Evolutionary conservation across 1,140 invertebrate genomes (phyloP).

Genomic region (Stratiolaelaps scimitus): DNA sequence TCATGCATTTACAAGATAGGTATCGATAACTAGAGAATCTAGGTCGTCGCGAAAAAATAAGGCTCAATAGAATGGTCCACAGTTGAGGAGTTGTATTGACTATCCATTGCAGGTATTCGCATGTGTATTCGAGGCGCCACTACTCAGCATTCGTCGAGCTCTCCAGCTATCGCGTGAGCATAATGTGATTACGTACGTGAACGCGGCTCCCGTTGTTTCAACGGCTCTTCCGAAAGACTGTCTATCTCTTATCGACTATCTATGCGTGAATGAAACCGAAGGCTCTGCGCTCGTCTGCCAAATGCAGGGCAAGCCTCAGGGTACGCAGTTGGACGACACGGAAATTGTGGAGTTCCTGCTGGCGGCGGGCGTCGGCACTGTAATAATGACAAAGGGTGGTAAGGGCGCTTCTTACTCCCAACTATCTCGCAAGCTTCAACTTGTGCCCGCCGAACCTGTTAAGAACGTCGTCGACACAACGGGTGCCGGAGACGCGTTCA

Average conservation of each 20-base stretch:
- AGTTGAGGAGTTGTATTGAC: too few relatives aligned
- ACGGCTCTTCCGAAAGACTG: constrained; percentile 50
- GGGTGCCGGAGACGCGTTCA: constrained; percentile 81
- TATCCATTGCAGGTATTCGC: not conserved
- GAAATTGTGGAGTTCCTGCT: constrained; percentile 44
- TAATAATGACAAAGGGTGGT: constrained; percentile 63
- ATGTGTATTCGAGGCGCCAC: constrained; percentile 30
- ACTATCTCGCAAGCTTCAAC: constrained; percentile 42
- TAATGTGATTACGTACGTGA: constrained; percentile 58
- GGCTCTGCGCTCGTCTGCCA: constrained; percentile 30
- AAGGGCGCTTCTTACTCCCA: constrained; percentile 55
- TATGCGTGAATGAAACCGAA: constrained; percentile 85
- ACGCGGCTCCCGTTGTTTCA: constrained; percentile 64
- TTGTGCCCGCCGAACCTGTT: constrained; percentile 52
- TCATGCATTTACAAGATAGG: too few relatives aligned
- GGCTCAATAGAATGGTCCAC: too few relatives aligned
- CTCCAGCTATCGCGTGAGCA: constrained; percentile 17
- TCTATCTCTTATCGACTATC: constrained; percentile 56
- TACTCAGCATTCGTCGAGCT: constrained; percentile 27
- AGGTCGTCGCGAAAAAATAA: too few relatives aligned
- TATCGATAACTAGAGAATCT: too few relatives aligned
- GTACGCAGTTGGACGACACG: constrained; percentile 37
- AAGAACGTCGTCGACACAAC: constrained; percentile 67
- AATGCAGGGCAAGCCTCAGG: constrained; percentile 28
- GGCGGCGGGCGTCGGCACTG: constrained; percentile 53